Conservation (phyloP, 2,888 invertebrate genomes). For the Plusia festucae region DNA sequence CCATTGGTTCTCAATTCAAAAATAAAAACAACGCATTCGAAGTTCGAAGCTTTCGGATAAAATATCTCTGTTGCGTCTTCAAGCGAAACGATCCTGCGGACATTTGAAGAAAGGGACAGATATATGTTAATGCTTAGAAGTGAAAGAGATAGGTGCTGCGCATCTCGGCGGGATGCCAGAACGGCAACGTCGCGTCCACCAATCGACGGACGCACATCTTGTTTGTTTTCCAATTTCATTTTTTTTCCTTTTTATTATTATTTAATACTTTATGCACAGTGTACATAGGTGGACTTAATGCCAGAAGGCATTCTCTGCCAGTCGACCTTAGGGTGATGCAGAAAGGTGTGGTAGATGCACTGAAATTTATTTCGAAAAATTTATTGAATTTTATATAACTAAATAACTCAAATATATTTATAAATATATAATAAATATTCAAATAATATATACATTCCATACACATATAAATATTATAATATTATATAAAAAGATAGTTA, state of each 20-base stretch:
- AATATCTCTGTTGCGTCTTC: slow-evolving; percentile 88
- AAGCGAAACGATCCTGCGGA: slow-evolving; percentile 88
- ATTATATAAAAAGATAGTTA: too few relatives aligned
- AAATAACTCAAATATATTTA: too few relatives aligned
- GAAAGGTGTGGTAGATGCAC: too few relatives aligned
- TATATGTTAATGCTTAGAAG: slow-evolving; percentile 46
- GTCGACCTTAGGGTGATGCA: too few relatives aligned
- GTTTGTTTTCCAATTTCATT: slow-evolving; percentile 76
- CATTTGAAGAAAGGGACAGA: slow-evolving; percentile 72
- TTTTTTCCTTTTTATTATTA: slow-evolving; percentile 72
- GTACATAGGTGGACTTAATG: too few relatives aligned
- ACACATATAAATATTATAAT: too few relatives aligned
- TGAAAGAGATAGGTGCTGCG: slow-evolving; percentile 68
- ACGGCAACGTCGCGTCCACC: slow-evolving; percentile 87
- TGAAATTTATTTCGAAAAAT: too few relatives aligned
- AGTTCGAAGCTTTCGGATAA: slow-evolving; percentile 84
- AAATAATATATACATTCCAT: too few relatives aligned
- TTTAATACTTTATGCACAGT: too few relatives aligned
- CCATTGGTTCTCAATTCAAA: slow-evolving; percentile 75
- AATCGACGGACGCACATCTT: slow-evolving; percentile 82
- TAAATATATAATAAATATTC: too few relatives aligned
- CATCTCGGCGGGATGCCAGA: slow-evolving; percentile 82
- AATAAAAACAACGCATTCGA: slow-evolving; percentile 80
- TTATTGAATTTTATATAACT: too few relatives aligned
- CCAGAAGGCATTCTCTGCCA: too few relatives aligned